These are phyloP conservation scores for Proctacanthus coquilletti DNA, from an alignment of 1,140 invertebrate genomes.

Conservation along the genomic window DNA sequence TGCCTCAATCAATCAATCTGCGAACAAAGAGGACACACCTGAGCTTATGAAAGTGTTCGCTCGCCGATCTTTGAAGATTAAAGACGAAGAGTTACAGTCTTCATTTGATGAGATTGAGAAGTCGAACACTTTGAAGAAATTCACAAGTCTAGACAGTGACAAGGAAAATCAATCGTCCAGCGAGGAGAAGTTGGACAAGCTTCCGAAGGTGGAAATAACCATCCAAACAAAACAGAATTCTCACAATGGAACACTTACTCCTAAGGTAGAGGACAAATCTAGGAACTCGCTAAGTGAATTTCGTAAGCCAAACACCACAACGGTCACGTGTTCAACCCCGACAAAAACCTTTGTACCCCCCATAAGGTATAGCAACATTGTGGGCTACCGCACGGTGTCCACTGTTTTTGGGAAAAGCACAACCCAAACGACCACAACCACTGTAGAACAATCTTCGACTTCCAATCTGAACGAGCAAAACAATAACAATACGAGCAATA, in stretches of 20 bases:
- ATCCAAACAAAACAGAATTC: constrained; percentile 13
- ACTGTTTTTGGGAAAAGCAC: background rate
- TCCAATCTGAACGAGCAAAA: background rate
- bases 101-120: constrained; percentile 34
- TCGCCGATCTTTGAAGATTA: constrained; percentile 54
- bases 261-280: background rate
- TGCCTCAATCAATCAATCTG: constrained; percentile 20
- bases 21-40: constrained; percentile 43
- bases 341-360: background rate
- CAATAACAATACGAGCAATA: background rate
- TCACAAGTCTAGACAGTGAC: constrained; percentile 40
- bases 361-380: background rate
- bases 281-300: background rate
- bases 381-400: background rate
- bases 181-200: constrained; percentile 22
- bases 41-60: constrained; percentile 69
- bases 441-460: background rate
- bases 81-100: constrained; percentile 47
- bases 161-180: constrained; percentile 42
- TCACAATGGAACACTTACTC: background rate
- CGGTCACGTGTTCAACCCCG: background rate
- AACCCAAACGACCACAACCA: background rate
- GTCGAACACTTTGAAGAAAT: constrained; percentile 13
- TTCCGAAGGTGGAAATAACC: constrained; percentile 14
- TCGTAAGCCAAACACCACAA: background rate